Evolutionary conservation across 2,888 invertebrate species (phyloP), one percentile per base, ranked within the genome.

Genomic region (Sphaerophoria rueppellii): DNA sequence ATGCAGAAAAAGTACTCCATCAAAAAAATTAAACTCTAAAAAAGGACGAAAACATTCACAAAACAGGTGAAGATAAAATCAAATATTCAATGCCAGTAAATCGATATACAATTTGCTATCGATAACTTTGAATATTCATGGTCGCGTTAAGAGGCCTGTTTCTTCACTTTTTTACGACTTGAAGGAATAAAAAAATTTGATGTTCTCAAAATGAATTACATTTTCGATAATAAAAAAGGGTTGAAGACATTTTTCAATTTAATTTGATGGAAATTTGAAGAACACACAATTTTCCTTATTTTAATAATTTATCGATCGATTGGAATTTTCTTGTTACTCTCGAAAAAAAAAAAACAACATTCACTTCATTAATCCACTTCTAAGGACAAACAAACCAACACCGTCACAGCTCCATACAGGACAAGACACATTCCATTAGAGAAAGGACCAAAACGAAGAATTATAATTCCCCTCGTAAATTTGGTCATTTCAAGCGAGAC

Each of bases 81-180:
- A 65, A 48, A 69, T 52, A 75, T 76, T 65, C 70, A 81, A 73
- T 77, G 58, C 63, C 16, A 57, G 57, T 70, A 85, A 81, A 85
- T 85, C 76, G 85, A 73, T 70, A 52, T 80, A 75, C 50, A 52
- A 35, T 69, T 57, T 58, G 71, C n/a, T 69, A 81, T 81, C 76
- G 76, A 81, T 85, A 75, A 63, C 75, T 81, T 77, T 85, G 85
- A 85, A 85, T 85, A 85, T 85, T 76, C 85, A 85, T 85, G 75
- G 24, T 32, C 4, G 48, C 16, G 61, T 9, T 52, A 58, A 63
- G 32, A 57, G 48, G 35, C 65, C 58, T 40, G 16, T 43, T 35
- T 40, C 7, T 12, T n/a, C 37, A 71, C 79, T 75, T 63, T 54
- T 55, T 48, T 52, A 5, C 16, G 4, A 11, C 71, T 57, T 52